These are phyloP conservation scores for Ricordea florida DNA, from an alignment of 92 coral and sea anemone species.

Conservation along the genomic window DNA sequence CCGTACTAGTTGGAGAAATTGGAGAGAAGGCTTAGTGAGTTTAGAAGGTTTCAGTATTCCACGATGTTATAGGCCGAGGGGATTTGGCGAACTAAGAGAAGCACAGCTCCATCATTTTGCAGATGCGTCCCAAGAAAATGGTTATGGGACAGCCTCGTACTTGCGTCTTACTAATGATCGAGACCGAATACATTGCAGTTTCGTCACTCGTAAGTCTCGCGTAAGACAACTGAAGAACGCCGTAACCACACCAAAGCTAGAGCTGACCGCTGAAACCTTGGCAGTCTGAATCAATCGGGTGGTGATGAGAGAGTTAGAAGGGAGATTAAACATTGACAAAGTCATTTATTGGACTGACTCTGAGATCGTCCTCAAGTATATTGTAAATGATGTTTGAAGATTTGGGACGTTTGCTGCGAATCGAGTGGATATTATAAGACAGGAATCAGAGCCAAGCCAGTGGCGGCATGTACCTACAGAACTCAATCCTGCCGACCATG, in stretches of 20 bases:
- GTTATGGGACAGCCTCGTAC: conserved; percentile 71
- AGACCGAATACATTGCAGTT: conserved; percentile 57
- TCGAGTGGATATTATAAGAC: conserved; percentile 52
- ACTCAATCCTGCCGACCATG: too few relatives aligned
- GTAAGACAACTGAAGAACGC: conserved; percentile 47
- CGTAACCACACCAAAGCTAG: conserved; percentile 55
- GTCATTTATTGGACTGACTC: conserved; percentile 71
- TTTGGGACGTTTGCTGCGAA: conserved; percentile 62
- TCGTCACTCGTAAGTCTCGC: conserved; percentile 60
- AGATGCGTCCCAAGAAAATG: conserved; percentile 63
- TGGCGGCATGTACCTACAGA: too few relatives aligned
- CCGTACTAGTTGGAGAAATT: background rate
- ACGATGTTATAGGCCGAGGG: background rate
- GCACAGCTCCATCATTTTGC: conserved; percentile 45
- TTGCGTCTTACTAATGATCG: conserved; percentile 33
- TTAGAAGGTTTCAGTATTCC: background rate
- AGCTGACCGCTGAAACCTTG: conserved; percentile 62
- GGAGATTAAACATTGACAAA: conserved; percentile 49
- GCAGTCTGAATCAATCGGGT: conserved; percentile 38
- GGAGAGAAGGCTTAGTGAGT: background rate
- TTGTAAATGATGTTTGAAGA: conserved; percentile 48
- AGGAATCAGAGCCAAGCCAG: too few relatives aligned
- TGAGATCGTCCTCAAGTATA: conserved; percentile 50
- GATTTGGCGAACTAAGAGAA: background rate
- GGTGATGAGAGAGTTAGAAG: conserved; percentile 38